Evolutionary conservation across 1,140 invertebrate species (phyloP).

Genomic region (Drosophila rhopaloa): DNA sequence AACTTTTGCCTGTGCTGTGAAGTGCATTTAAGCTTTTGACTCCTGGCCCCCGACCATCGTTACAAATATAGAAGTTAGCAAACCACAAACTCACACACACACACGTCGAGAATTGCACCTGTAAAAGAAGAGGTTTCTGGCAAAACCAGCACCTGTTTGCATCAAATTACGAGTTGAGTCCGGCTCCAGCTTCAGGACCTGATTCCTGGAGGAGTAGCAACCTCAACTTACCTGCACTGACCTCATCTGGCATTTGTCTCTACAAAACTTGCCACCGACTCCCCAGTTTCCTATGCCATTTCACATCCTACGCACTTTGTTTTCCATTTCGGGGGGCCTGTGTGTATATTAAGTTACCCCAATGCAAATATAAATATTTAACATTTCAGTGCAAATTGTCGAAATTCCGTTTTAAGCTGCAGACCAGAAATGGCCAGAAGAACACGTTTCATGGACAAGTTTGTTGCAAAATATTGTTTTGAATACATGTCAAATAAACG

Average conservation of each 20-base stretch:
- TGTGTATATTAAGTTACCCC: conserved; percentile 47
- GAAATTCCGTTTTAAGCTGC: conserved; percentile 47
- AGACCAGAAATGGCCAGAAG: conserved; percentile 39
- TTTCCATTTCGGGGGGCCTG: conserved; percentile 29
- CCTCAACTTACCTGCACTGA: conserved; percentile 29
- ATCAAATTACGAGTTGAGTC: conserved; percentile 63
- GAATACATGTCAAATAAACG: conserved; percentile 66
- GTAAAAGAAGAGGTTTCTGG: conserved; percentile 22
- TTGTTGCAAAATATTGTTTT: conserved; percentile 58
- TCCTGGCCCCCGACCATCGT: conserved; percentile 20
- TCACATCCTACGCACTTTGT: conserved; percentile 47
- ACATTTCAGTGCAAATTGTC: conserved; percentile 64
- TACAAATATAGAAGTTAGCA: conserved; percentile 57
- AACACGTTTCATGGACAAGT: conserved; percentile 50
- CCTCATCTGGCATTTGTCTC: conserved; percentile 43
- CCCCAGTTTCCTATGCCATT: background rate
- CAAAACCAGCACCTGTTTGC: conserved; percentile 76
- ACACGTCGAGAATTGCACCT: conserved; percentile 7
- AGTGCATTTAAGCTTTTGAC: conserved; percentile 73
- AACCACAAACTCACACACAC: conserved; percentile 44
- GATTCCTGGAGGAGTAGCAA: conserved; percentile 16
- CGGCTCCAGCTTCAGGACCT: conserved; percentile 8
- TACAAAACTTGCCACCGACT: conserved; percentile 8
- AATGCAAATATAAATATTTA: conserved; percentile 71
- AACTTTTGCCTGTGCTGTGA: conserved; percentile 64